Evolutionary conservation across 2,888 invertebrate genomes (phyloP).

Genomic region (Leptarthrus brevirostris): DNA sequence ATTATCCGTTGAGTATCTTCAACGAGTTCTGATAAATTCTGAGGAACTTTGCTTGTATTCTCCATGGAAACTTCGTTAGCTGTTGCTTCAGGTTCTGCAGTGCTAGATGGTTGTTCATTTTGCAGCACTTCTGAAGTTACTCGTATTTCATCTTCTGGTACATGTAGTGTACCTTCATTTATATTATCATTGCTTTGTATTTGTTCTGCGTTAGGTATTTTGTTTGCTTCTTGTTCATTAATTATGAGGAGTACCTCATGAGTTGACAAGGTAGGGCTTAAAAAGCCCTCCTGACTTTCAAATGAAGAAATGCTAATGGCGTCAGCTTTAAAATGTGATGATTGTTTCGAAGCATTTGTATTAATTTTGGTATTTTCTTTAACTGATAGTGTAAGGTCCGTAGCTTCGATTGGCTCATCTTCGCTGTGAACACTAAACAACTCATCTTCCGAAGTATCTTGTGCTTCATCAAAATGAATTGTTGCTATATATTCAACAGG

Average conservation of each 20-base stretch:
- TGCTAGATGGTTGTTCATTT: neutral
- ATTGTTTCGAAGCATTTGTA: neutral
- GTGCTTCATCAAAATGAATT: slow-evolving; percentile 50
- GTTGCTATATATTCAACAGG: neutral
- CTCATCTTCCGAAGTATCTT: slow-evolving; percentile 59
- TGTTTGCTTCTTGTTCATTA: slow-evolving; percentile 11
- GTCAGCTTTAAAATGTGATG: neutral
- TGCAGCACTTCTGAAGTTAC: no score
- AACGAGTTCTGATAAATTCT: slow-evolving; percentile 70
- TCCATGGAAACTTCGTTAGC: neutral
- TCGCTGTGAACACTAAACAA: slow-evolving; percentile 60
- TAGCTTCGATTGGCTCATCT: slow-evolving; percentile 52
- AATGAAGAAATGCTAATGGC: neutral
- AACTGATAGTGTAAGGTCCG: no score
- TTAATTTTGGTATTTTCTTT: neutral
- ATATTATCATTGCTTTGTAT: neutral
- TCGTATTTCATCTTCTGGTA: neutral
- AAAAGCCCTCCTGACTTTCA: slow-evolving; percentile 33
- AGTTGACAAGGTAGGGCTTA: slow-evolving; percentile 35
- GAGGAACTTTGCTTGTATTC: slow-evolving; percentile 56
- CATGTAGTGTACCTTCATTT: neutral
- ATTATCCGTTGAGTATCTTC: slow-evolving; percentile 73
- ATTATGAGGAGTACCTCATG: slow-evolving; percentile 43
- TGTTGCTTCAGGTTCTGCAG: slow-evolving; percentile 2
- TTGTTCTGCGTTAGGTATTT: neutral